Percentiles rank a stretch among this genome's conserved stretches.
Conservation (phyloP, 35 echinoderm and acorn worm genomes). For the Holothuria glaberrima region DNA sequence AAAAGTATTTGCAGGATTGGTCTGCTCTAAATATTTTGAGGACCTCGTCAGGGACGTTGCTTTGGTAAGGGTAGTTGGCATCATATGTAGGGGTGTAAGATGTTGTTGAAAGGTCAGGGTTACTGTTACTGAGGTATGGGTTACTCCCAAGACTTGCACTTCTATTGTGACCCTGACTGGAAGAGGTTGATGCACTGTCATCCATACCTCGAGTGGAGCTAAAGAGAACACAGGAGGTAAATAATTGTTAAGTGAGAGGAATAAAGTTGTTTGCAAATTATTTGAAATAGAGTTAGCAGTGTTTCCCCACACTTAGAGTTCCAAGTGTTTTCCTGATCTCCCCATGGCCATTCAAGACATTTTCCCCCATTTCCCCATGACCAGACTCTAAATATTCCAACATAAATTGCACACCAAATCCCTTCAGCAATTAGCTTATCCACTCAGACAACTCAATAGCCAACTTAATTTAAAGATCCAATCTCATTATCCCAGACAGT, state of each 20-base stretch:
- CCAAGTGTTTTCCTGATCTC: too few species aligned
- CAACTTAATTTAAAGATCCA: too few species aligned
- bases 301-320: too few species aligned
- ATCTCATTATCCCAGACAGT: too few species aligned
- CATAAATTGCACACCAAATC: too few species aligned
- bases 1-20: constrained; percentile 98
- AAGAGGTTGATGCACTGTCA: constrained; percentile 40
- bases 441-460: too few species aligned
- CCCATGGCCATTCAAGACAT: too few species aligned
- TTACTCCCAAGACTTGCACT: constrained; percentile 77
- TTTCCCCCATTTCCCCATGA: too few species aligned
- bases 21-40: constrained; percentile 94
- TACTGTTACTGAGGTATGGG: constrained; percentile 93
- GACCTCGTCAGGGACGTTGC: constrained; percentile 87
- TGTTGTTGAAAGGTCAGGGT: constrained; percentile 86
- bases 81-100: constrained; percentile 51
- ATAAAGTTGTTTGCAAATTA: too few species aligned
- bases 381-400: too few species aligned
- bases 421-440: too few species aligned
- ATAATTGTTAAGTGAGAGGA: too few species aligned
- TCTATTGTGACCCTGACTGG: constrained; percentile 58
- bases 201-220: constrained; percentile 5
- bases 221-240: background rate
- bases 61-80: constrained; percentile 48
- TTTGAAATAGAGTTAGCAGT: background rate